Evolutionary conservation across 2,888 invertebrate species (phyloP), one percentile per base, ranked within the genome.

Genomic region (Drepana falcataria): DNA sequence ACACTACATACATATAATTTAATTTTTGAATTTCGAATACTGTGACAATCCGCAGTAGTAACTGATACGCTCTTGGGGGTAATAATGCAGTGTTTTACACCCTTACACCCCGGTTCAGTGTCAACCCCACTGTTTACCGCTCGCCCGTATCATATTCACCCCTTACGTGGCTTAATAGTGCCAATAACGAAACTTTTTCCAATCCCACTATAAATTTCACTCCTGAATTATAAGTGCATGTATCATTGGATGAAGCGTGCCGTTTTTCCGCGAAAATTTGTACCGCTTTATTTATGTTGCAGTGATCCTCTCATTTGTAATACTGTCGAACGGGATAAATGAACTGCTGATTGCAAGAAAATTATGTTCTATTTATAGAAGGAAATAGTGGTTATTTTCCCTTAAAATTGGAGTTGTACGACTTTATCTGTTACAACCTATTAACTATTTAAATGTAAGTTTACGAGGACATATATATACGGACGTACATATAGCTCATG

Each of bases 141-240:
- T 21, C 21, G 21, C 21, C 21, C 21, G 21, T 21, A 21, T 33
- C 59, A 64, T 60, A 61, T 60, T 60, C 55, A 55, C 61, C 59
- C 71, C 64, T 7, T 65, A 60, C 66, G 66, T 62, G 61, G 76
- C 75, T 81, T 83, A 82, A 83, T 86, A 85, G 85, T 75, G 81
- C 75, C 80, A 81, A 81, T 84, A 83, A 80, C 78, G 76, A 76
- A 77, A 81, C 77, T 81, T 56, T 56, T 56, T 49, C 58, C 55
- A 49, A n/a, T 49, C 59, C 60, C 62, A 54, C 59, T 60, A 71
- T 80, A 81, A 81, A 79, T 81, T 79, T 73, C 77, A 69, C 74
- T 71, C 63, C 77, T 76, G 79, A 80, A 82, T 85, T 81, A 80
- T 83, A 81, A 78, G 78, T 71, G 69, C 73, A 79, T 86, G 80